Evolutionary conservation across 2,113 vertebrate genomes (phyloP), one percentile per base, ranked within the genome.

Genomic region (Rhineura floridana): DNA sequence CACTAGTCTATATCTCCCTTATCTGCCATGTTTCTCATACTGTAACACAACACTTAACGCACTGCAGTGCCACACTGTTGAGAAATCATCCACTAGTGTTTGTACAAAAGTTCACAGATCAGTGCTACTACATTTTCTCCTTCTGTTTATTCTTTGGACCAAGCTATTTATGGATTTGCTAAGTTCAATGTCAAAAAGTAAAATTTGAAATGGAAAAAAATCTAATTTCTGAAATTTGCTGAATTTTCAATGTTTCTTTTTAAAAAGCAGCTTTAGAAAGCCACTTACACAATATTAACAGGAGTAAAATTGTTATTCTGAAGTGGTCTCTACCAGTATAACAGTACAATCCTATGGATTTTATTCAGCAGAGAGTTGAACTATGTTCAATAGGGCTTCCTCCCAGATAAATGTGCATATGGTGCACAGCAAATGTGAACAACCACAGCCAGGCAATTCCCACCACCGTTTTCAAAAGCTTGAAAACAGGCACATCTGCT

Each of bases 381-480:
- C 10, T 50, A 50, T 11, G 28, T 33, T 77, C 72, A 28, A 46
- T 12, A 92, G 46, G n/a, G n/a, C n/a, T n/a, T n/a, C n/a, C n/a
- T n/a, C n/a, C n/a, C n/a, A n/a, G n/a, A n/a, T n/a, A n/a, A n/a
- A n/a, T n/a, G n/a, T n/a, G n/a, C n/a, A 84, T 42, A 19, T 42
- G 4, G 8, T 1, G 21, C 36, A 84, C 89, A 91, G 87, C 15
- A 88, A 76, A 91, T 87, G 88, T 90, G 93, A 91, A 39, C 7
- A 93, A 90, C n/a, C 90, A 89, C 55, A 81, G 73, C 75, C 80
- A 93, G 79, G 77, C 84, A 85, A 91, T 92, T 81, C 83, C 85
- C 84, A 86, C 79, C 67, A 87, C 91, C 89, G 91, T 87, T 92
- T 91, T 69, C 76, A 90, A 87, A 90, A 92, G 91, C 88, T 93